Evolutionary conservation across 2,888 invertebrate genomes (phyloP).

Genomic region (Chrysolina americana): DNA sequence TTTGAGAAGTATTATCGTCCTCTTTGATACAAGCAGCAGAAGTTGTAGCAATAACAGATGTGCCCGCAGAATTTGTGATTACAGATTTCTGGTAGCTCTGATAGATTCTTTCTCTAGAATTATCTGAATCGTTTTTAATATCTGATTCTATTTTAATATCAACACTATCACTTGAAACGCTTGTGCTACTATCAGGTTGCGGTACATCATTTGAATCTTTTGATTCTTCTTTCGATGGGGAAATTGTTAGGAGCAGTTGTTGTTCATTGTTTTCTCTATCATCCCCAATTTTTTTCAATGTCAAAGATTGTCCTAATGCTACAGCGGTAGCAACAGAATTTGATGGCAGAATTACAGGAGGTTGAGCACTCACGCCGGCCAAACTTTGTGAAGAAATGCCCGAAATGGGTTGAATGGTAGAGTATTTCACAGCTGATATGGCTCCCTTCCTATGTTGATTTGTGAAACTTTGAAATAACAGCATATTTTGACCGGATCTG

Average conservation of each 20-base stretch:
- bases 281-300: slow-evolving; percentile 67
- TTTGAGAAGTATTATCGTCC: slow-evolving; percentile 51
- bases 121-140: slow-evolving; percentile 58
- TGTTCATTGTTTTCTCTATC: slow-evolving; percentile 64
- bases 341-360: slow-evolving; percentile 68
- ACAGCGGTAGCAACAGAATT: slow-evolving; percentile 66
- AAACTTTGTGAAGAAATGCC: slow-evolving; percentile 68
- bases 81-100: slow-evolving; percentile 58
- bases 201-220: slow-evolving; percentile 47
- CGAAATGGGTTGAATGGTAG: slow-evolving; percentile 67
- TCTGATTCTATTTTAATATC: slow-evolving; percentile 62
- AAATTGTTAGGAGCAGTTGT: slow-evolving; percentile 65
- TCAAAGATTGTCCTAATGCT: slow-evolving; percentile 66
- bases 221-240: slow-evolving; percentile 61
- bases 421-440: slow-evolving; percentile 73
- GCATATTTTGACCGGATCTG: slow-evolving; percentile 74
- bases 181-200: slow-evolving; percentile 63
- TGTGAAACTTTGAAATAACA: slow-evolving; percentile 78
- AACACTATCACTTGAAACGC: slow-evolving; percentile 57
- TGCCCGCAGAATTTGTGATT: slow-evolving; percentile 63
- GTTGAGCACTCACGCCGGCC: slow-evolving; percentile 67
- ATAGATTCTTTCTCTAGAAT: slow-evolving; percentile 56
- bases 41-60: slow-evolving; percentile 65
- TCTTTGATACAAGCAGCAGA: slow-evolving; percentile 55
- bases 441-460: slow-evolving; percentile 76